Percentiles rank a stretch among this genome's conserved stretches.
Evolutionary conservation across 2,888 invertebrate genomes (phyloP).

Genomic region (Anodontia alba): DNA sequence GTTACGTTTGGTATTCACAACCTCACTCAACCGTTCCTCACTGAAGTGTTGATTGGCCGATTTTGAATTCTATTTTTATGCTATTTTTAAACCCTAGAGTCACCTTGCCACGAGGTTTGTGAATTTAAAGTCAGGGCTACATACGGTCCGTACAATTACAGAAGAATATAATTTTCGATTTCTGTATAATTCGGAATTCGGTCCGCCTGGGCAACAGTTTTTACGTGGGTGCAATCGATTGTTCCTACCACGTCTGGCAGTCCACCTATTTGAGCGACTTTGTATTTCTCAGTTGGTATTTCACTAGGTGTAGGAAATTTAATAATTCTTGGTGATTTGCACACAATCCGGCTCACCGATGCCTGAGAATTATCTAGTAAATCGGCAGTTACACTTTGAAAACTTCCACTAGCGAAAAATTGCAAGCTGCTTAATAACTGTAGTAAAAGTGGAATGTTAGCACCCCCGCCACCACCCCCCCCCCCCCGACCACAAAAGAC

Average conservation of each 20-base stretch:
- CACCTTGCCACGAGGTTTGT: conserved; percentile 33
- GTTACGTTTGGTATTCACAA: too few species aligned
- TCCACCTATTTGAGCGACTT: background rate
- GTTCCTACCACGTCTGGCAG: background rate
- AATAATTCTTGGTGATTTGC: background rate
- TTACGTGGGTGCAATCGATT: background rate
- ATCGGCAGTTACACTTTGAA: background rate
- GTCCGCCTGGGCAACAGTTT: background rate
- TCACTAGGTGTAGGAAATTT: background rate
- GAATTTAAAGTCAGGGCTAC: conserved; percentile 10
- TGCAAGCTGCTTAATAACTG: background rate
- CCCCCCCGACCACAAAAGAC: background rate
- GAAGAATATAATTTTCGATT: conserved; percentile 3
- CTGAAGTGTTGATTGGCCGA: too few species aligned
- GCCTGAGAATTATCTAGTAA: background rate
- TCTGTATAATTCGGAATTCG: background rate
- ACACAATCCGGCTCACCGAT: background rate
- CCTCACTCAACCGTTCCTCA: too few species aligned
- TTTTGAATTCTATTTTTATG: too few species aligned
- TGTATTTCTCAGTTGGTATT: background rate
- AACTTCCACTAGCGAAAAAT: background rate
- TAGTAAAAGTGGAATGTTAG: background rate
- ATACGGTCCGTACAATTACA: conserved; percentile 17
- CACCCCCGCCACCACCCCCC: too few species aligned
- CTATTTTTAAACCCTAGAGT: too few species aligned